Evolutionary conservation across 2,888 invertebrate genomes (phyloP), one percentile per base, ranked within the genome.

Genomic region (Alentia gelatinosa): DNA sequence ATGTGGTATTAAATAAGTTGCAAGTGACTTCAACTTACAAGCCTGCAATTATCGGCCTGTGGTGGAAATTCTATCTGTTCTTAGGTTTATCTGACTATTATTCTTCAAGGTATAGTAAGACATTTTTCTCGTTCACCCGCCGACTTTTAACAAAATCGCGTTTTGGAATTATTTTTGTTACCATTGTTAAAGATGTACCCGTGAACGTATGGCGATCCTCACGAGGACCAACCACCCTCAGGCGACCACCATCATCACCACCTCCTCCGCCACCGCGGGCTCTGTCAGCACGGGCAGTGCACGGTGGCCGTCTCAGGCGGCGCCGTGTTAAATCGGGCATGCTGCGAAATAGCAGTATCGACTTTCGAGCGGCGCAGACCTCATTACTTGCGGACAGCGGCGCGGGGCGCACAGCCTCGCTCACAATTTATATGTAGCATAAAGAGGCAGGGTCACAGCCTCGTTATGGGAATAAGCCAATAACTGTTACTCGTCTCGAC

Each of bases 401-500:
- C 37, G n/a, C n/a, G 39, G 12, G 39, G 23, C 79, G 79, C 35
- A 39, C 39, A 39, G 79, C n/a, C 79, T 79, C 79, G n/a, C 79
- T 79, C 79, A 35, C 35, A 79, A 39, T 79, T 35, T 79, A 79
- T 79, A 79, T 79, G 79, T 79, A 79, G 35, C 79, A 35, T 79
- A 79, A 79, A 79, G 79, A 79, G 79, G 37, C 79, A 26, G 15
- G 79, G 79, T 42, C 47, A 42, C 12, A 9, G 47, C 15, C 42
- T 50, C 86, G 35, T 86, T 86, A 86, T 47, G 86, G 86, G 86
- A 86, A 86, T 86, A 86, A 86, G 86, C 86, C 86, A 86, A 86
- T 86, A 50, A 86, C 86, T 42, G 30, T 42, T 30, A 30, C 33
- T 47, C 23, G 39, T 83, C 40, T 37, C n/a, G 83, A 7, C 42